These are phyloP conservation scores for Holacanthella duospinosa DNA, from an alignment of 2,888 invertebrate species.

Conservation along the genomic window DNA sequence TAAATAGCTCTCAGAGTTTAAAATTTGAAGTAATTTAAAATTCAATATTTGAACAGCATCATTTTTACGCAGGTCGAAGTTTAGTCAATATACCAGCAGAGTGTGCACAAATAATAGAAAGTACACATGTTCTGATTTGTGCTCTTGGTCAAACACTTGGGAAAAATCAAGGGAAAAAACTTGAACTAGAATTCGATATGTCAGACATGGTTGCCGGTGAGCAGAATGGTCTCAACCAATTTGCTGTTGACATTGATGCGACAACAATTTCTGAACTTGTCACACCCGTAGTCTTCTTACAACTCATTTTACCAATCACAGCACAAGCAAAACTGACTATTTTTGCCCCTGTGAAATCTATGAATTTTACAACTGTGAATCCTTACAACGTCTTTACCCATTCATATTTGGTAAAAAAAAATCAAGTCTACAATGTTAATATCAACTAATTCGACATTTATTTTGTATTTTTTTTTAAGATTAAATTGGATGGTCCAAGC, in stretches of 20 bases:
- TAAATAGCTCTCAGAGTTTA: too few relatives aligned
- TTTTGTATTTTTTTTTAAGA: conserved; percentile 9
- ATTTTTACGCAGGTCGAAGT: neutral
- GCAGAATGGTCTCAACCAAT: conserved; percentile 1
- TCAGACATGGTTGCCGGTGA: conserved; percentile 10
- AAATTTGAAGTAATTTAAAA: too few relatives aligned
- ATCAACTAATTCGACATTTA: neutral
- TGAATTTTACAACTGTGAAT: conserved; percentile 6
- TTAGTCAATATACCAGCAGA: neutral
- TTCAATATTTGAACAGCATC: too few relatives aligned
- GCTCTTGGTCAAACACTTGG: conserved; percentile 18
- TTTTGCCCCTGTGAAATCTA: neutral
- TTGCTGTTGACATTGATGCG: conserved; percentile 18
- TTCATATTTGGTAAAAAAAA: conserved; percentile 8
- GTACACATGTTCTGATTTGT: neutral
- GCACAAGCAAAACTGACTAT: conserved; percentile 8
- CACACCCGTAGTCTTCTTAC: neutral
- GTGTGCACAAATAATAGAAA: neutral
- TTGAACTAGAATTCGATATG: conserved; percentile 25
- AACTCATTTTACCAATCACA: conserved; percentile 5
- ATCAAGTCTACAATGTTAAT: conserved; percentile 11
- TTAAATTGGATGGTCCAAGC: conserved; percentile 17
- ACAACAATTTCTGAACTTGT: conserved; percentile 17
- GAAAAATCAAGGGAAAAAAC: neutral
- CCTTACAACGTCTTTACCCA: conserved; percentile 12